These are phyloP conservation scores for Protosalanx chinensis DNA, from an alignment of 2,797 vertebrate genomes.

Conservation along the genomic window DNA sequence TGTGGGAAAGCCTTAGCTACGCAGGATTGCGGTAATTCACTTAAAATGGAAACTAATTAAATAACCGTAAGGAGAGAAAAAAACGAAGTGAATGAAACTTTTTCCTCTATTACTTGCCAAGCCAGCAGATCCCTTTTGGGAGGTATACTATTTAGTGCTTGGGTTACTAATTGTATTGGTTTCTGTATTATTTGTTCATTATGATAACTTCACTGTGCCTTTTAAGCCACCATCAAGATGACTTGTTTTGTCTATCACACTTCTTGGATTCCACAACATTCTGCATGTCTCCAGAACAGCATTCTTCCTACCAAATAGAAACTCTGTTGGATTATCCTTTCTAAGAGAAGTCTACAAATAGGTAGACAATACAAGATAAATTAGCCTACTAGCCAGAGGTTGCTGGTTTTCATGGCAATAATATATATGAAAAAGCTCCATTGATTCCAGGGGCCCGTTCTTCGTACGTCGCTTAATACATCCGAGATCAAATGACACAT, in stretches of 20 bases:
- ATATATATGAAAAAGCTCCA: conserved; percentile 57
- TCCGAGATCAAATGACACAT: no score
- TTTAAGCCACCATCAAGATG: no score
- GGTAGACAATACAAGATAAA: not conserved
- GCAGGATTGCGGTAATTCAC: conserved; percentile 20
- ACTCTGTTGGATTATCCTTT: not conserved
- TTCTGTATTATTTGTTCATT: not conserved
- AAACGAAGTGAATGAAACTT: conserved; percentile 40
- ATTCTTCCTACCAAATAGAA: not conserved
- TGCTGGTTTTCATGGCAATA: conserved; percentile 53
- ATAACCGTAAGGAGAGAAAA: not conserved
- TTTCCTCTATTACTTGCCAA: conserved; percentile 49
- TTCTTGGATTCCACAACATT: not conserved
- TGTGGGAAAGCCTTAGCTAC: conserved; percentile 27
- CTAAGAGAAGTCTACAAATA: not conserved
- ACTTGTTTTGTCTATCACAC: not conserved
- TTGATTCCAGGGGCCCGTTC: no score
- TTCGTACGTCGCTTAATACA: no score
- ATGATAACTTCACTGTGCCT: not conserved
- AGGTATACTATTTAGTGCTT: not conserved
- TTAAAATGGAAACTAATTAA: not conserved
- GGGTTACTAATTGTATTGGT: not conserved
- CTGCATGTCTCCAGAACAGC: not conserved
- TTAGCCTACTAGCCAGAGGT: conserved; percentile 40
- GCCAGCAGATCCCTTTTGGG: conserved; percentile 37